Evolutionary conservation across 30 jellyfish, hydroid and myxozoan genomes (phyloP), one percentile per base, ranked within the genome.

Genomic region (Chrysaora quinquecirrha): DNA sequence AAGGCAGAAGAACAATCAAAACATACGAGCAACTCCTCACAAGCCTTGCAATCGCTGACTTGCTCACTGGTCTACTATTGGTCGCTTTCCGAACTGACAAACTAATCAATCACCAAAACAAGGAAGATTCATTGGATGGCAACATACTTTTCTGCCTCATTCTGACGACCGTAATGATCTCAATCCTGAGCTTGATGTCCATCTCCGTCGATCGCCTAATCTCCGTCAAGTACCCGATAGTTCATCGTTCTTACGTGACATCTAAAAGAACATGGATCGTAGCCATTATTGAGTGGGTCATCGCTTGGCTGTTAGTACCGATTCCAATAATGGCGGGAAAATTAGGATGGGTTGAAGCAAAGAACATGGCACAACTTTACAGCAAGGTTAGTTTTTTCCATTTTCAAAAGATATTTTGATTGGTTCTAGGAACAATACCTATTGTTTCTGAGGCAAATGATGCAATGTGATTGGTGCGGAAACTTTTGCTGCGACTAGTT

Each of bases 321-420:
- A 70, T 70, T 3, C 82, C 82, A 21, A 35, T 38, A 1, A 43
- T 70, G 29, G 67, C 48, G 24, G 82, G 82, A 25, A 70, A 38
- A 10, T 24, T 70, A n/a, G 25, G 67, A 7, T 16, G 34, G n/a
- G 67, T 70, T n/a, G 35, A 30, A 22, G 65, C 67, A 1, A 34
- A 38, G 18, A 33, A 24, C 32, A 70, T 70, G 82, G 21, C 38
- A 2, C 34, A 1, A 9, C 22, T 70, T 3, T 70, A 70, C 67
- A n/a, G 31, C 34, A 70, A 70, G 82, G 82, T 70, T 32, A 43
- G 66, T n/a, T n/a, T n/a, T n/a, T n/a, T n/a, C n/a, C n/a, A n/a
- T n/a, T n/a, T n/a, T n/a, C n/a, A n/a, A n/a, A n/a, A n/a, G n/a
- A n/a, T n/a, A n/a, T n/a, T n/a, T n/a, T n/a, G n/a, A n/a, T n/a